phyloP scores from a whole-genome alignment of 1,140 invertebrate species.

The Caenorhabditis tropicalis region DNA sequence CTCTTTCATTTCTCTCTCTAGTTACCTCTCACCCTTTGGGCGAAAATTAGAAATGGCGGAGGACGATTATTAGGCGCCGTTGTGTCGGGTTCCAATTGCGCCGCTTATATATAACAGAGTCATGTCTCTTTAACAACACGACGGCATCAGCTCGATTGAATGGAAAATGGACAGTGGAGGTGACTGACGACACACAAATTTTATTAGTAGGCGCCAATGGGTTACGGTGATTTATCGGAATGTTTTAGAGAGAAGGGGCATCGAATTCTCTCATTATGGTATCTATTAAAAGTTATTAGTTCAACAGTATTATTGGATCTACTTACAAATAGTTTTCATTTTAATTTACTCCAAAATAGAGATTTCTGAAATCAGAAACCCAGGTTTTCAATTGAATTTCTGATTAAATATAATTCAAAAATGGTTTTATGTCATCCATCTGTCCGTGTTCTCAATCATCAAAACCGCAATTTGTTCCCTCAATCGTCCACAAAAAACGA shows the following conservation, averaged over 20 bases:
- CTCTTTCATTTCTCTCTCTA: not conserved
- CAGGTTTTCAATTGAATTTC: not conserved
- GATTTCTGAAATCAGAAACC: not conserved
- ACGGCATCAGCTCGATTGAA: not conserved
- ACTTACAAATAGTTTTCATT: too few relatives aligned
- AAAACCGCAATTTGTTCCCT: conserved; percentile 39
- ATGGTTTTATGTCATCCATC: conserved; percentile 16
- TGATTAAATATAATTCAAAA: conserved; percentile 6
- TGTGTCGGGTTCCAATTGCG: not conserved
- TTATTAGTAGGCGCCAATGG: conserved; percentile 28
- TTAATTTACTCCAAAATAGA: too few relatives aligned
- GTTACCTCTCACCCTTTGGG: not conserved
- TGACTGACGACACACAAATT: not conserved
- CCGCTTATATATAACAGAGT: conserved; percentile 19
- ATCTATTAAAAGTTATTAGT: too few relatives aligned
- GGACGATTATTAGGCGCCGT: conserved; percentile 42
- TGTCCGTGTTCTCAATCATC: not conserved
- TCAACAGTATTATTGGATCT: too few relatives aligned
- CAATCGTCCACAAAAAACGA: not conserved
- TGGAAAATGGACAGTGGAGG: not conserved
- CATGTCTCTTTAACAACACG: not conserved
- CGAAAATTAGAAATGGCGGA: not conserved
- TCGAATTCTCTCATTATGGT: too few relatives aligned
- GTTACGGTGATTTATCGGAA: not conserved
- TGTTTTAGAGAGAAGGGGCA: not conserved